Percentiles rank a stretch among this genome's conserved stretches.
Conservation (phyloP, 2,888 invertebrate genomes). For the Scaptomyza parva region DNA sequence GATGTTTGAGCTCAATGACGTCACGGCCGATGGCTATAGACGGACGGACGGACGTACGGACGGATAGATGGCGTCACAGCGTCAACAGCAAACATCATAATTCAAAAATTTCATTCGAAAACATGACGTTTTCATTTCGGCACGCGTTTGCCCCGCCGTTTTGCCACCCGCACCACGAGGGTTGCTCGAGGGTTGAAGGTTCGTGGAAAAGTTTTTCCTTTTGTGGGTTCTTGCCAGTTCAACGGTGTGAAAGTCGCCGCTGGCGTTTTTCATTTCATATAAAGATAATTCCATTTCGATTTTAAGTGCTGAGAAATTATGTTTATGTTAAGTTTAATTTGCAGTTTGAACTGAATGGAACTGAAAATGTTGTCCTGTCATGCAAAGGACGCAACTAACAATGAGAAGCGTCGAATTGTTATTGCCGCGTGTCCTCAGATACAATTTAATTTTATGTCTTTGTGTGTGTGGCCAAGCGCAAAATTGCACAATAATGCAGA, state of each 20-base stretch:
- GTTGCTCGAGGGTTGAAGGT: slow-evolving; percentile 43
- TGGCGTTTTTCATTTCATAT: slow-evolving; percentile 59
- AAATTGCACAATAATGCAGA: slow-evolving; percentile 68
- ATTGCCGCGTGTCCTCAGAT: slow-evolving; percentile 31
- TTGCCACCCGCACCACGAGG: not conserved
- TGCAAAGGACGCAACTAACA: slow-evolving; percentile 46
- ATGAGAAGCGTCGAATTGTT: slow-evolving; percentile 48
- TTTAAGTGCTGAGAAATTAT: slow-evolving; percentile 75
- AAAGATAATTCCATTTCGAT: slow-evolving; percentile 69
- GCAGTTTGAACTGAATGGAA: slow-evolving; percentile 48
- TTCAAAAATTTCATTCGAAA: slow-evolving; percentile 80
- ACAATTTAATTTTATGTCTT: slow-evolving; percentile 9
- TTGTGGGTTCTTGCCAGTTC: slow-evolving; percentile 27
- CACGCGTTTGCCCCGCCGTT: slow-evolving; percentile 54
- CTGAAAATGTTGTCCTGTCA: slow-evolving; percentile 57
- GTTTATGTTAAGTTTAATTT: slow-evolving; percentile 75
- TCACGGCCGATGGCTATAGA: too few species aligned
- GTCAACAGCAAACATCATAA: slow-evolving; percentile 74
- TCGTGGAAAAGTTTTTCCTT: slow-evolving; percentile 32
- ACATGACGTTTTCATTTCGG: slow-evolving; percentile 78
- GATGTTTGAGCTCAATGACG: slow-evolving; percentile 38
- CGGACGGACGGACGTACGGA: slow-evolving; percentile 4
- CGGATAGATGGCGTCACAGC: slow-evolving; percentile 45
- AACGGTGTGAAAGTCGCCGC: slow-evolving; percentile 66
- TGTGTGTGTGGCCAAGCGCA: slow-evolving; percentile 52